Conservation (phyloP, 2,797 vertebrate genomes). For the Sorex maritimensis region DNA sequence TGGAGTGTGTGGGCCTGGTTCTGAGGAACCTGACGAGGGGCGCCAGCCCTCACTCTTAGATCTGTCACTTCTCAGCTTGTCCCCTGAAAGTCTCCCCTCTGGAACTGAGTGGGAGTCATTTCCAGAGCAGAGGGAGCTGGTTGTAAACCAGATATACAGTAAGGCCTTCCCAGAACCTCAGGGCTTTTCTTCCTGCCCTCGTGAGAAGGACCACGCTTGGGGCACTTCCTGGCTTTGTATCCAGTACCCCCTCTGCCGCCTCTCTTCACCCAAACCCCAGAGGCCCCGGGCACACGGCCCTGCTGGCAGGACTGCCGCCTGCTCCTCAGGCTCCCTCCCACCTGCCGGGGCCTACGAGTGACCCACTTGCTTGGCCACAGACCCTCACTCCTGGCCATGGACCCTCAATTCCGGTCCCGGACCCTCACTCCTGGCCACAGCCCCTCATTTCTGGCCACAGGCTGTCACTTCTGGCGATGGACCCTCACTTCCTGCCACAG, state of each 20-base stretch:
- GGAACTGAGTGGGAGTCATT: background rate
- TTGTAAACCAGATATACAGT: background rate
- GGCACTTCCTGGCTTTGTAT: too few species aligned
- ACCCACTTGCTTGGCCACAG: too few species aligned
- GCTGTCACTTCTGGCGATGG: background rate
- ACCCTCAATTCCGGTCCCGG: too few species aligned
- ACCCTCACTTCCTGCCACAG: background rate
- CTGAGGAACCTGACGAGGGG: accelerated
- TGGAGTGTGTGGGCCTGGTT: background rate
- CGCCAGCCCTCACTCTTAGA: background rate
- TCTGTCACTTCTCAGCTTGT: background rate
- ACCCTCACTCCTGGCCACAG: too few species aligned
- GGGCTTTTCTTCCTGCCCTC: background rate
- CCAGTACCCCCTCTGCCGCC: background rate
- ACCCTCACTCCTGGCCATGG: too few species aligned
- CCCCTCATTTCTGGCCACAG: background rate
- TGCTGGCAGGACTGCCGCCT: background rate
- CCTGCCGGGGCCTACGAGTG: background rate
- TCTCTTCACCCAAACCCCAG: background rate
- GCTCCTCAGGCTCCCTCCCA: accelerated
- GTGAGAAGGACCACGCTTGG: too few species aligned
- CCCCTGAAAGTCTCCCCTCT: background rate
- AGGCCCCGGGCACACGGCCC: background rate
- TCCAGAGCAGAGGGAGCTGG: background rate
- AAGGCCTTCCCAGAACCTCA: too few species aligned